Evolutionary conservation across 2,113 vertebrate genomes (phyloP), one percentile per base, ranked within the genome.

Genomic region (Lepisosteus oculatus): DNA sequence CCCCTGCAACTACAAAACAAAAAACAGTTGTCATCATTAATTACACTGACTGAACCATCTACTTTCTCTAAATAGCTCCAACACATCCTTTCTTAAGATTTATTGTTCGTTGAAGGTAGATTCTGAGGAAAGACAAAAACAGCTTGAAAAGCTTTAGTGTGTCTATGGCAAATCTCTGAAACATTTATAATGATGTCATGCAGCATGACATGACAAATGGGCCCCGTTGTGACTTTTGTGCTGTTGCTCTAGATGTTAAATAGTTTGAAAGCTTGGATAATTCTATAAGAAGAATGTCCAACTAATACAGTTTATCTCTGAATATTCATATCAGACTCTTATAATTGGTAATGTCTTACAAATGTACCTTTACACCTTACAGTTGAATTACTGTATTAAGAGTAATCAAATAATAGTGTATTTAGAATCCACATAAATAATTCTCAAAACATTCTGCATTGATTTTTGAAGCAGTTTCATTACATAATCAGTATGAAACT

Each of bases 181-280:
- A 77, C 80, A 87, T 93, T 83, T 80, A 83, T 91, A 92, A 92
- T 85, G 86, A 84, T 78, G 83, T 83, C 78, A 79, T 78, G 73
- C 70, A 77, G 71, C 79, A 76, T 59, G 75, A 86, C 80, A 80
- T 87, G 83, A 86, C 79, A 73, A 86, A 86, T 87, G 75, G 77
- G 85, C 80, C 79, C 80, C 81, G 70, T 73, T 76, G 67, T 79
- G 78, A 80, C 77, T 85, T 85, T 84, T 84, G 74, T 82, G 78
- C 68, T 80, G 77, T 69, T 51, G 79, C 74, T 77, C 14, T 65
- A 78, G 79, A 80, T 81, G 71, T 77, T 82, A 70, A 87, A 85
- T 84, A 84, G 83, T 82, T 75, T 84, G 70, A 67, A 79, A 76
- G 74, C 47, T 71, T 76, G 64, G 81, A 79, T 82, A 71, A 74